Conservation (phyloP, 2,113 vertebrate species). For the Ammodramus savannarum region DNA sequence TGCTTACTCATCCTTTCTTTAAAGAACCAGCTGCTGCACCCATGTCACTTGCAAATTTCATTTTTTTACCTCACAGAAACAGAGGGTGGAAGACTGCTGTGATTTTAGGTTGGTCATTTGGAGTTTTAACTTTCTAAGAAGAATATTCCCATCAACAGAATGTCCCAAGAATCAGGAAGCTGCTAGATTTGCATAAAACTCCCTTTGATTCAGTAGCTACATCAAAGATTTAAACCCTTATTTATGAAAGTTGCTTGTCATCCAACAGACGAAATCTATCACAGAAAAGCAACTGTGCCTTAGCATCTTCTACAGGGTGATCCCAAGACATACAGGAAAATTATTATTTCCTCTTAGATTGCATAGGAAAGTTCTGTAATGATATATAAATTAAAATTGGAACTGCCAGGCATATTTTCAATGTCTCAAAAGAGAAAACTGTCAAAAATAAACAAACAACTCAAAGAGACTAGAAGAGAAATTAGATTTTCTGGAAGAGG, state of each 20-base stretch:
- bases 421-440: not conserved
- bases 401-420: not conserved
- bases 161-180: not conserved
- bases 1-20: not conserved
- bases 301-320: not conserved
- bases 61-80: not conserved
- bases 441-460: constrained; percentile 20
- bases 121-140: not conserved
- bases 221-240: not conserved
- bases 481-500: not conserved
- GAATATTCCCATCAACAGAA: not conserved
- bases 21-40: not conserved
- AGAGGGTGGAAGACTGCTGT: not conserved
- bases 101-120: not conserved
- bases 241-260: constrained; percentile 5
- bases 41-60: not conserved
- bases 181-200: not conserved
- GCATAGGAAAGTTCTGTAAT: not conserved
- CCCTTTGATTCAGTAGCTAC: not conserved
- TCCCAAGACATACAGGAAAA: not conserved
- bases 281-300: not conserved
- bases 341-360: not conserved
- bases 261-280: not conserved
- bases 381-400: constrained; percentile 16
- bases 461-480: not conserved